A percentile compares a stretch with the other conserved stretches of the same genome.
These are phyloP conservation scores for Strongylocentrotus purpuratus DNA, from an alignment of 35 echinoderm and acorn worm genomes.

Conservation along the genomic window DNA sequence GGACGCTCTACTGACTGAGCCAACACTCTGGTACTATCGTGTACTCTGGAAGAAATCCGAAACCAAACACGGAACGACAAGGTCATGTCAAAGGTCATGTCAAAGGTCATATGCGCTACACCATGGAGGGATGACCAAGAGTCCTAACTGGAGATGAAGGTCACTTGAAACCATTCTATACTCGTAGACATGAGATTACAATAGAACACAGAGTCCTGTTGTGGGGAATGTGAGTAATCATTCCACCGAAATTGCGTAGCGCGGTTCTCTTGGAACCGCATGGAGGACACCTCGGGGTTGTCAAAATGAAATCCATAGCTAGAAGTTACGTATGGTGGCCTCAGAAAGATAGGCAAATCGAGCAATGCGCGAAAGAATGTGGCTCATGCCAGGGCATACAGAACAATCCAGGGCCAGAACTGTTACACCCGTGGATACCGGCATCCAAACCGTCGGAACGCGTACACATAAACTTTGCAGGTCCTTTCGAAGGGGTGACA, in stretches of 20 bases:
- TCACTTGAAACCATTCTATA: constrained; percentile 55
- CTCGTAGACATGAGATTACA: constrained; percentile 48
- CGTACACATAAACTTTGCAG: constrained; percentile 66
- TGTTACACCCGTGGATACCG: constrained; percentile 71
- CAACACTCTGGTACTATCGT: too few relatives aligned
- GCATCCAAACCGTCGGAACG: constrained; percentile 50
- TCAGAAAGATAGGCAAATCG: constrained; percentile 65
- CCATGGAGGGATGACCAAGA: constrained; percentile 49
- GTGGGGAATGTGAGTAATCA: constrained; percentile 49
- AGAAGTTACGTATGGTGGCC: constrained; percentile 65
- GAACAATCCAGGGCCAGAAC: constrained; percentile 57
- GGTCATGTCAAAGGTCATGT: too few relatives aligned
- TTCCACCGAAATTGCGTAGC: constrained; percentile 46
- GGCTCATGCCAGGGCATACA: constrained; percentile 59
- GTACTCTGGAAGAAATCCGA: constrained; percentile 46
- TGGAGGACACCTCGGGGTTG: too few relatives aligned
- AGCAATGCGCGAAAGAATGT: constrained; percentile 29
- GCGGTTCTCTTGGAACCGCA: constrained; percentile 53
- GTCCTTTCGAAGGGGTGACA: constrained; percentile 63
- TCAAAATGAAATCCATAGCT: constrained; percentile 67
- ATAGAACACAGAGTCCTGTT: constrained; percentile 46
- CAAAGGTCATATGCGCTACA: constrained; percentile 58
- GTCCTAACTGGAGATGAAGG: constrained; percentile 46
- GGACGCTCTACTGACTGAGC: too few relatives aligned
- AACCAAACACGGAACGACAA: constrained; percentile 47